These are phyloP conservation scores for Cylas formicarius DNA, from an alignment of 1,140 invertebrate species.

Conservation along the genomic window DNA sequence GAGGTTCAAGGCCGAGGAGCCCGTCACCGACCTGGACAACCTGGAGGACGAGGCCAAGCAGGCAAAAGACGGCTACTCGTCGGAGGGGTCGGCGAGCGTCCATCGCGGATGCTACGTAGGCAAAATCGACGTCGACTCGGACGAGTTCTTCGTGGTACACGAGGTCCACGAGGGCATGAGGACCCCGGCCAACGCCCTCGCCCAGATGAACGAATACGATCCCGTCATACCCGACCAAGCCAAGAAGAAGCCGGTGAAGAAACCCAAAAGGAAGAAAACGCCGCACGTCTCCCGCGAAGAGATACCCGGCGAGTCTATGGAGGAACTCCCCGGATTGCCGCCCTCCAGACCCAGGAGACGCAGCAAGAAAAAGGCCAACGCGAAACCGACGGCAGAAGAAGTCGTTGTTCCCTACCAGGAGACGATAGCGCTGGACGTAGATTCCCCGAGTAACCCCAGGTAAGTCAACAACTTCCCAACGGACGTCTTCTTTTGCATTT, in stretches of 20 bases:
- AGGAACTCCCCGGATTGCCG: slow-evolving; percentile 31
- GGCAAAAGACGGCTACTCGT: slow-evolving; percentile 9
- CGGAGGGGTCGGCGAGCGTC: slow-evolving; percentile 13
- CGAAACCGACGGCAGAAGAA: slow-evolving; percentile 23
- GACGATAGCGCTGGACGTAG: slow-evolving; percentile 28
- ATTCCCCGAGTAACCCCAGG: slow-evolving; percentile 9
- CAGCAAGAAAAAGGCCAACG: slow-evolving; percentile 31
- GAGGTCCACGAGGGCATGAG: slow-evolving; percentile 71
- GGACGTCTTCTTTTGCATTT: background rate
- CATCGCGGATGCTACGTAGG: slow-evolving; percentile 60
- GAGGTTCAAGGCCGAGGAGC: slow-evolving; percentile 41
- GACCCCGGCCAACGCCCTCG: slow-evolving; percentile 55
- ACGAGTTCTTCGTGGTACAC: slow-evolving; percentile 75
- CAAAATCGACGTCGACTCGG: slow-evolving; percentile 61
- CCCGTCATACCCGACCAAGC: slow-evolving; percentile 22
- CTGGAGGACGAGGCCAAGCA: background rate
- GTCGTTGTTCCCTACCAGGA: slow-evolving; percentile 32
- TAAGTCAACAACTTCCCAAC: background rate
- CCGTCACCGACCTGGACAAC: slow-evolving; percentile 23
- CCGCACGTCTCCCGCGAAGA: slow-evolving; percentile 38
- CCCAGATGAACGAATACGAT: slow-evolving; percentile 43
- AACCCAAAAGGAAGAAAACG: slow-evolving; percentile 41
- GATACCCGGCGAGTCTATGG: slow-evolving; percentile 31
- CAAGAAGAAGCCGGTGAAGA: slow-evolving; percentile 35
- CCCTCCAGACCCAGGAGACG: slow-evolving; percentile 41